Conservation (phyloP, 2,113 vertebrate genomes). For the Anoplopoma fimbria region DNA sequence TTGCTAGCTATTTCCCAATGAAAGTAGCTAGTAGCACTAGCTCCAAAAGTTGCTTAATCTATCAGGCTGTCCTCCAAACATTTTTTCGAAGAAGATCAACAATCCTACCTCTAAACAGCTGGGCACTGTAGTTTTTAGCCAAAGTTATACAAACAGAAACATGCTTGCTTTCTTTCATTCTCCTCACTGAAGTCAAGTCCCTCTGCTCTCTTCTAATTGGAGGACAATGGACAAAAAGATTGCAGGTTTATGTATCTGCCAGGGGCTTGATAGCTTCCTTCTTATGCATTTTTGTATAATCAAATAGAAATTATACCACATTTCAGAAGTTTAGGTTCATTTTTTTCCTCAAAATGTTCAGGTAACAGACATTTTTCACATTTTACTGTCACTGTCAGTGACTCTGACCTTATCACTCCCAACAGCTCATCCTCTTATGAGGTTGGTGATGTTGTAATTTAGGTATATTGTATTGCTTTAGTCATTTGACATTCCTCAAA, state of each 20-base stretch:
- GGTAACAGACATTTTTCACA: not conserved
- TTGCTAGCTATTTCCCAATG: not conserved
- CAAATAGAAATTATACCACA: not conserved
- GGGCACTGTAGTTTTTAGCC: not conserved
- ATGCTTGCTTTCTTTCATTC: slow-evolving; percentile 30
- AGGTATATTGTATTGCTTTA: not conserved
- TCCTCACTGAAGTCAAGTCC: not conserved
- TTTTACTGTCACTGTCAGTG: not conserved
- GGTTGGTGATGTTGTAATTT: not conserved
- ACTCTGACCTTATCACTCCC: not conserved
- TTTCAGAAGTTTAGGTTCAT: not conserved
- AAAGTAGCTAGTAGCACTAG: not conserved
- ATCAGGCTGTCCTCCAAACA: not conserved
- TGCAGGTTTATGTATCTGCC: not conserved
- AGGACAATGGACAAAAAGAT: slow-evolving; percentile 41
- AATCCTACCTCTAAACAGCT: not conserved
- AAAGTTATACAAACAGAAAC: not conserved
- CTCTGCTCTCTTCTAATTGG: not conserved
- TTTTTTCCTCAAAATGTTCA: not conserved
- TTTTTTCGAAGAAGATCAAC: not conserved
- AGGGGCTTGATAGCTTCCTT: not conserved
- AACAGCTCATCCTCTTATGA: too few species aligned
- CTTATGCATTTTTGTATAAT: not conserved
- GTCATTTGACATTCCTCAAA: not conserved
- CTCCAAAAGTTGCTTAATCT: not conserved